Percentiles rank a stretch among this genome's conserved stretches.
Evolutionary conservation across 37 sponge, comb jelly and placozoan genomes (phyloP).

Genomic region (Ianthella basta): DNA sequence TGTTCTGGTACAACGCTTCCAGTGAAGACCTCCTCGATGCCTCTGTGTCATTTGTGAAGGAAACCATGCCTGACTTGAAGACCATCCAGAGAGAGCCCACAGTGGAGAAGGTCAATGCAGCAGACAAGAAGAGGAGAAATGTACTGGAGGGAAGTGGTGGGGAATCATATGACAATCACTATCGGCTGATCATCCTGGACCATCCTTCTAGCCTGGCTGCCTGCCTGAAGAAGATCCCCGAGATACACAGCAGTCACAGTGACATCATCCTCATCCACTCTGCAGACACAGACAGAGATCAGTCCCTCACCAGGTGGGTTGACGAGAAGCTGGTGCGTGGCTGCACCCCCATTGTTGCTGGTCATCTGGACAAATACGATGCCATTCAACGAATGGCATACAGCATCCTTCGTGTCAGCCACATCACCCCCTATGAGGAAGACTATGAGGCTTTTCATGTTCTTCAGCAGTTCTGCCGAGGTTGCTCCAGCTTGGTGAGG

Average conservation of each 20-base stretch:
- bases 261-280: slow-evolving; percentile 30
- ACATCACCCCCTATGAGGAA: slow-evolving; percentile 5
- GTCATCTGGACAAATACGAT: not conserved
- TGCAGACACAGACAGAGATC: slow-evolving; percentile 14
- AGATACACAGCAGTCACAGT: slow-evolving; percentile 13
- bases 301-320: slow-evolving; percentile 5
- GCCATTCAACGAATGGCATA: slow-evolving; percentile 21
- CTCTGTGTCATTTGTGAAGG: slow-evolving; percentile 27
- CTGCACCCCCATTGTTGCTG: slow-evolving; percentile 6
- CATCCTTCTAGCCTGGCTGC: not conserved
- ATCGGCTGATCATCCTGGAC: slow-evolving; percentile 6
- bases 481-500: slow-evolving; percentile 7
- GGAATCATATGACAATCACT: not conserved
- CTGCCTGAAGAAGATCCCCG: not conserved
- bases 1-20: slow-evolving; percentile 43
- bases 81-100: slow-evolving; percentile 5
- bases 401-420: not conserved
- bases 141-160: not conserved
- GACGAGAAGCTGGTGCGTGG: slow-evolving; percentile 30
- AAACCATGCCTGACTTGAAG: slow-evolving; percentile 1
- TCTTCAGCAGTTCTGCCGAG: not conserved
- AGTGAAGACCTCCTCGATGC: slow-evolving; percentile 37
- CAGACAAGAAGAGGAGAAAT: not conserved
- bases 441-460: slow-evolving; percentile 17
- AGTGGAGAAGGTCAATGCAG: not conserved